A percentile compares a stretch with the other conserved stretches of the same genome.
These are phyloP conservation scores for Columba janthina DNA, from an alignment of 2,113 vertebrate species.

Conservation along the genomic window DNA sequence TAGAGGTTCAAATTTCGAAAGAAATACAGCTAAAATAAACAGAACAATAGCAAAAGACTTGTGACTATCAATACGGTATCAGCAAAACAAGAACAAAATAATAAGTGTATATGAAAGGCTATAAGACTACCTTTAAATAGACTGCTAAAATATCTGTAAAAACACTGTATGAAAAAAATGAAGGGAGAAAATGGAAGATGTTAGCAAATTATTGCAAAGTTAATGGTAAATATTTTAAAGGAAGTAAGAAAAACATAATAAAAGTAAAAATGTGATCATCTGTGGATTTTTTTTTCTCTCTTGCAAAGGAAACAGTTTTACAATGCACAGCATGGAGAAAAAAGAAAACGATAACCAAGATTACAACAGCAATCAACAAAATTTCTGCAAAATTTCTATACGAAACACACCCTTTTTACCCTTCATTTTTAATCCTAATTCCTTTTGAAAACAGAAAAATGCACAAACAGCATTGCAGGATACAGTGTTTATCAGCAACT, in stretches of 20 bases:
- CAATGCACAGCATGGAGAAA: neutral
- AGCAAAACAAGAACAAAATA: neutral
- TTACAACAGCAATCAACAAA: neutral
- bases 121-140: constrained; percentile 71
- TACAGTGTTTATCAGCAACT: neutral
- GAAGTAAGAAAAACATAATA: constrained; percentile 34
- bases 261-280: constrained; percentile 49
- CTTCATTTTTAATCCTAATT: neutral
- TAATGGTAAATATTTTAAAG: constrained; percentile 57
- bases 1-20: constrained; percentile 12
- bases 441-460: neutral
- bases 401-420: neutral
- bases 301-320: constrained; percentile 45
- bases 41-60: neutral
- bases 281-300: constrained; percentile 23
- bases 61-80: neutral
- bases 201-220: constrained; percentile 64
- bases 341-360: neutral
- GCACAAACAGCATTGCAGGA: neutral
- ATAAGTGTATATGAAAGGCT: constrained; percentile 48
- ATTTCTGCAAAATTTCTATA: neutral
- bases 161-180: constrained; percentile 68
- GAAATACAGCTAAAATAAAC: neutral
- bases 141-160: constrained; percentile 71
- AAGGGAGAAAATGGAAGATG: constrained; percentile 69